Evolutionary conservation across 2,888 invertebrate genomes (phyloP).

Genomic region (Agrochola circellaris): DNA sequence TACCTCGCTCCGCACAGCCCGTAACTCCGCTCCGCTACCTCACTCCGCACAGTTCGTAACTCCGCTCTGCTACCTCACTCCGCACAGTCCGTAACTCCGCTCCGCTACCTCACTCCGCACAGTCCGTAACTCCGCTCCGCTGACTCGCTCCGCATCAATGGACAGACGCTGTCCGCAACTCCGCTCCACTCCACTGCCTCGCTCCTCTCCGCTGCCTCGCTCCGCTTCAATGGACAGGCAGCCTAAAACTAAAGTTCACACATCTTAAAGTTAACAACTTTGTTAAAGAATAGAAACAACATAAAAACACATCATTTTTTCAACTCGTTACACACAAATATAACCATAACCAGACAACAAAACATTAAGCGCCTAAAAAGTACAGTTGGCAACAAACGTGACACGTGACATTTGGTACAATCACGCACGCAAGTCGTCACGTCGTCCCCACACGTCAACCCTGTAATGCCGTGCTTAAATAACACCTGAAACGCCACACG

Average conservation of each 20-base stretch:
- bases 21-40: no score
- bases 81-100: no score
- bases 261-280: not conserved
- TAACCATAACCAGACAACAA: conserved; percentile 31
- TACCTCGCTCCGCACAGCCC: no score
- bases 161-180: no score
- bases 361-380: conserved; percentile 39
- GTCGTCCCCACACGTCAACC: conserved; percentile 73
- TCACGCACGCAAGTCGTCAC: conserved; percentile 71
- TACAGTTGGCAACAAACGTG: conserved; percentile 45
- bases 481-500: conserved; percentile 82
- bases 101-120: no score
- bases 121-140: no score
- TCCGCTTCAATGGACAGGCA: no score
- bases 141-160: no score
- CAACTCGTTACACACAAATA: conserved; percentile 14
- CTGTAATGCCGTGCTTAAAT: conserved; percentile 73
- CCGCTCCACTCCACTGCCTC: no score
- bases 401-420: conserved; percentile 50
- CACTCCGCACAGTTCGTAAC: no score
- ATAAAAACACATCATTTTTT: not conserved
- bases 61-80: no score
- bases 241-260: not conserved
- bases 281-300: not conserved
- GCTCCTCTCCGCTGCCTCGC: no score